Evolutionary conservation across 2,113 vertebrate genomes (phyloP), one percentile per base, ranked within the genome.

Genomic region (Corythornis vintsioides): DNA sequence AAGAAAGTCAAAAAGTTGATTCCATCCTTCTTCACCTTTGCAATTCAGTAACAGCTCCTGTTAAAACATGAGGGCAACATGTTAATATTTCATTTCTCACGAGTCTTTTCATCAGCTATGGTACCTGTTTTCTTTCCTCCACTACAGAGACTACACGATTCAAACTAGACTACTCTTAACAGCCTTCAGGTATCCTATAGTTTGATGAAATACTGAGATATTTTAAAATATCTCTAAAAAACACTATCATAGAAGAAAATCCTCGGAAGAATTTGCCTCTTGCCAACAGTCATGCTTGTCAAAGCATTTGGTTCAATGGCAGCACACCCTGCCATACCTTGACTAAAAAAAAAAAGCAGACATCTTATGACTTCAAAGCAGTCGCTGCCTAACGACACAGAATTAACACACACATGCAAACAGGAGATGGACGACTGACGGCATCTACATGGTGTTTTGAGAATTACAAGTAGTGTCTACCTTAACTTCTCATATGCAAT

Each of bases 91-190:
- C 1, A 19, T 70, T 72, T 63, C n/a, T 25, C 33, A 0, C 15
- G 1, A 81, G 50, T 42, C 50, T 93, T 75, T 47, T 26, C 25
- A 93, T 45, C 19, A 94, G 25, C 60, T 81, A 56, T 8, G 63
- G 40, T 8, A 83, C 22, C 7, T 33, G 33, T 22, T 71, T 18
- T 77, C 40, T 24, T 76, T 38, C 57, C 29, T 84, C 43, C 22
- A 25, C 10, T 61, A 42, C 0, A 4, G 0, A 56, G 21, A 43
- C 38, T 13, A 55, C 7, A 17, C 14, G 11, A 64, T 18, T 64
- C 29, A 47, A 66, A 43, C 40, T 42, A 60, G 12, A 18, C 7
- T 26, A 73, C 11, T 61, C 13, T n/a, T 33, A 31, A 24, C 2
- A 81, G n/a, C n/a, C 83, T 83, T 47, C 70, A 42, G 24, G 5